Conservation (phyloP, 2,888 invertebrate species). For the Podabrus alpinus region DNA sequence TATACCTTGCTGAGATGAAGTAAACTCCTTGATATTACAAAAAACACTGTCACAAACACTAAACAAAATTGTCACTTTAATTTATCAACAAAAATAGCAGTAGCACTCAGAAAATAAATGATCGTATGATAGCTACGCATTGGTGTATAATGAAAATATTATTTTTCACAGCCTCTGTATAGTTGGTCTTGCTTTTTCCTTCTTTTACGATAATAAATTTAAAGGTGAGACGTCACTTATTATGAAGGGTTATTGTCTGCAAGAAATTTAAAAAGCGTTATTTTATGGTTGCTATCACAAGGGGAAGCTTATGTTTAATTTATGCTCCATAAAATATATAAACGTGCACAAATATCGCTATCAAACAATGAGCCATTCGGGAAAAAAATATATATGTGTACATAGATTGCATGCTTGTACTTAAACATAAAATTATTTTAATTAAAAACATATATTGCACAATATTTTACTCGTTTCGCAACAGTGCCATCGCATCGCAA, state of each 20-base stretch:
- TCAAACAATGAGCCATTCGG: background rate
- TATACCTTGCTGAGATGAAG: conserved; percentile 16
- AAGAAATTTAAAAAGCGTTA: background rate
- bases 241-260: background rate
- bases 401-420: too few relatives aligned
- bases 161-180: background rate
- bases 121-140: background rate
- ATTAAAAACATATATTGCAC: too few relatives aligned
- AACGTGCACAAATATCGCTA: background rate
- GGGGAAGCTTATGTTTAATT: background rate
- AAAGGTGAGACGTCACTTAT: background rate
- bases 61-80: background rate
- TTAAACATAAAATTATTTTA: too few relatives aligned
- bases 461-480: too few relatives aligned
- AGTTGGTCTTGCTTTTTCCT: background rate
- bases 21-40: conserved; percentile 2
- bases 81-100: background rate
- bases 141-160: background rate
- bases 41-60: conserved; percentile 6
- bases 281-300: background rate
- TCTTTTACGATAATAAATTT: background rate
- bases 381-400: background rate
- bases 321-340: background rate
- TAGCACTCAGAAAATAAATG: background rate
- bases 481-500: too few relatives aligned